phyloP scores from a whole-genome alignment of 2,797 vertebrate species.

The Martes flavigula region DNA sequence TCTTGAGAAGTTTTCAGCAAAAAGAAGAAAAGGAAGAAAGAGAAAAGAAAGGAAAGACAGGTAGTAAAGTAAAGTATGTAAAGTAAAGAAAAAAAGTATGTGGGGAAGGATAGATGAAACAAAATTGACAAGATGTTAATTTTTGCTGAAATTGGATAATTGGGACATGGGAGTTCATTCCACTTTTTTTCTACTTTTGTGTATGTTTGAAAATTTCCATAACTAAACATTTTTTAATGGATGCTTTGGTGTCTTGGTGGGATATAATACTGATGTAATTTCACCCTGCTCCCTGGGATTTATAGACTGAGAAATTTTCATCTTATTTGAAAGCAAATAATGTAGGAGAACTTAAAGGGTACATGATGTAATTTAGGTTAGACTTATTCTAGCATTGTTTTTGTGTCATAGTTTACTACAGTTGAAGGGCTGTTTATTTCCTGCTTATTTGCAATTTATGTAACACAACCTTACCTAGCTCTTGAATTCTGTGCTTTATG shows the following conservation, averaged over 20 bases:
- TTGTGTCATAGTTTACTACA: not conserved
- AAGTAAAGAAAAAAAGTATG: not conserved
- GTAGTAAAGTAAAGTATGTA: not conserved
- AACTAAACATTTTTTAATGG: not conserved
- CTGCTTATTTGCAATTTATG: not conserved
- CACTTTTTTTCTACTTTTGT: not conserved
- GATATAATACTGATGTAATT: not conserved
- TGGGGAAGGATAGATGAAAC: not conserved
- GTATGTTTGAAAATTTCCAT: not conserved
- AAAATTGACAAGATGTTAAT: not conserved
- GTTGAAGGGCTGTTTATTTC: not conserved
- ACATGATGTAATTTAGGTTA: not conserved
- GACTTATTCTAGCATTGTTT: not conserved
- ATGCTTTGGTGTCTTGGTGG: not conserved
- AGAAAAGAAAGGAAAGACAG: not conserved
- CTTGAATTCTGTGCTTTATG: not conserved
- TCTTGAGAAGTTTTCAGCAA: not conserved
- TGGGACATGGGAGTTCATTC: not conserved
- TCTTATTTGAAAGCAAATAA: not conserved
- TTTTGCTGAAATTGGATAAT: not conserved
- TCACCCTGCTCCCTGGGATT: not conserved
- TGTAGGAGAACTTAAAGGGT: not conserved
- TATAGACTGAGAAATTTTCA: not conserved
- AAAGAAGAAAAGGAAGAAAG: not conserved
- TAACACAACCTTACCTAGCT: constrained; percentile 1